Base-by-base conservation (phyloP, 2,113 vertebrate genomes). In the Lota lota region DNA sequence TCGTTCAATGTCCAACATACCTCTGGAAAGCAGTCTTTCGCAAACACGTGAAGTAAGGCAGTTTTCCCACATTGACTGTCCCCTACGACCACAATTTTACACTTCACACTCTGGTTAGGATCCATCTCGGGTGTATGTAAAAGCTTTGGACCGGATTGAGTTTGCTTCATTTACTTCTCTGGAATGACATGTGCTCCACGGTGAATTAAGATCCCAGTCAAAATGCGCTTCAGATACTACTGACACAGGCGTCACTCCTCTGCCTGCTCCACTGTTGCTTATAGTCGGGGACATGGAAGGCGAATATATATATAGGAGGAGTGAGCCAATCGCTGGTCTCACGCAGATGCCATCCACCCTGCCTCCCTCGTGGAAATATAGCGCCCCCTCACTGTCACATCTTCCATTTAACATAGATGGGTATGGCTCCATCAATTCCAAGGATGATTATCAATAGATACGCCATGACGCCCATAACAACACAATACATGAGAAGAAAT, bases 21-120 rank as follows among this genome's bases (percentile, higher is more conserved):
- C 94, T 95, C 93, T 2, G 94, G 94, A 82, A 95, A 95, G 74
- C 92, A 94, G 47, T 95, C 94, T 82, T 95, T 95, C 15, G 94
- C 94, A 67, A 95, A 95, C 24, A 71, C 90, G 47, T 66, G 77
- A 53, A 82, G 63, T 60, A 82, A 61, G 33, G 79, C 76, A 3
- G 79, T 82, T 61, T 82, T 82, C 18, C 79, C 79, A 75, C 79
- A 82, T 64, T 67, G 73, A 28, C 69, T 82, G 76, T 82, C 79
- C n/a, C 79, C 79, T 11, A 82, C 79, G 59, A 82, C 79, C 57
- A 82, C 79, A 60, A 82, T 82, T 66, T 82, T 82, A 73, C 76
- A 79, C 66, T 82, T 82, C 64, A 94, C 93, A 79, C 92, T 93
- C 88, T 93, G 93, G 87, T 92, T 93, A 66, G 92, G 89, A 91